phyloP scores from a whole-genome alignment of 1,140 invertebrate species.

The Hycleus cichorii region DNA sequence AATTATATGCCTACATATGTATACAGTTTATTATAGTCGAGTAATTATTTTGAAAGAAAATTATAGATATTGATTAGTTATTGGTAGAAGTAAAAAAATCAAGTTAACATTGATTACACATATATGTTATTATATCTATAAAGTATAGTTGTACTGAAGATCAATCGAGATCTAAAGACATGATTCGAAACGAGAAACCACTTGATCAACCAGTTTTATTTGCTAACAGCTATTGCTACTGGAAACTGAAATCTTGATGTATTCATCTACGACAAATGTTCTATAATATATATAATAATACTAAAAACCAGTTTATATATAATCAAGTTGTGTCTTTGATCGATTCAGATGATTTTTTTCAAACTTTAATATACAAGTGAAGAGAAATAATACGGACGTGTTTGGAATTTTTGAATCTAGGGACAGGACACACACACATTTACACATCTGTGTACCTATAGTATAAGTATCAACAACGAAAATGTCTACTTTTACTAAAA shows the following conservation, averaged over 20 bases:
- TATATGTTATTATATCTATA: too few relatives aligned
- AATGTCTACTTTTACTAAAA: too few relatives aligned
- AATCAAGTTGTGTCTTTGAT: conserved; percentile 10
- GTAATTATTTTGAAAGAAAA: conserved; percentile 24
- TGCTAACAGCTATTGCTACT: conserved; percentile 34
- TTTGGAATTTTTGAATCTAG: conserved; percentile 24
- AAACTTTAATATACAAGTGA: too few relatives aligned
- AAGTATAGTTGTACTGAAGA: too few relatives aligned
- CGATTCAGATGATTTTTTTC: not conserved
- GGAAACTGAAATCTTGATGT: conserved; percentile 20
- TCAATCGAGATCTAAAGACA: not conserved
- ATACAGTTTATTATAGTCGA: not conserved
- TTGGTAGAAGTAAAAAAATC: conserved; percentile 25
- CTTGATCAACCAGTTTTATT: conserved; percentile 32
- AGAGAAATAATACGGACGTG: conserved; percentile 31
- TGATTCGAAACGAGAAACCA: not conserved
- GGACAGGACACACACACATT: conserved; percentile 2
- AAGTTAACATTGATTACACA: conserved; percentile 12
- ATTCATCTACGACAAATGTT: conserved; percentile 3
- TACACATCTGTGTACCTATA: too few relatives aligned
- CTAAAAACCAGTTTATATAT: too few relatives aligned
- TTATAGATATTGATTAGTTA: conserved; percentile 26
- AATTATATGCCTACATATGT: conserved; percentile 17
- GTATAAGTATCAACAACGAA: too few relatives aligned
- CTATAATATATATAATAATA: too few relatives aligned